Evolutionary conservation across 92 coral and sea anemone genomes (phyloP).

Genomic region (Parazoanthus atlanticus): DNA sequence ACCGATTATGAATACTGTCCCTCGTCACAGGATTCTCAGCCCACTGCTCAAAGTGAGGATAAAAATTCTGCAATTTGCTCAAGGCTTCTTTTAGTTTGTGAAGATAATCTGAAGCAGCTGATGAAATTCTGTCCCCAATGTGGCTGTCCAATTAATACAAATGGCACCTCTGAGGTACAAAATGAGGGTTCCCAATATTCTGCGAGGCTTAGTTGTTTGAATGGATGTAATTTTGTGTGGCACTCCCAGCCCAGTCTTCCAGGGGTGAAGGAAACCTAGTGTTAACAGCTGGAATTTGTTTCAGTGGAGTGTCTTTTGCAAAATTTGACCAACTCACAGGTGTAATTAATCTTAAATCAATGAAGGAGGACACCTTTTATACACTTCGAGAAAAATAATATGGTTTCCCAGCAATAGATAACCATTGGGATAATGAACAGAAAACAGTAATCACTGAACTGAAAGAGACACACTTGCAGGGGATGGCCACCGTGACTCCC

Average conservation of each 20-base stretch:
- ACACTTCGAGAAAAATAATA: constrained; percentile 26
- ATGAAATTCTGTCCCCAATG: constrained; percentile 35
- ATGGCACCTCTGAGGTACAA: not conserved
- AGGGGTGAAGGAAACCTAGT: constrained; percentile 5
- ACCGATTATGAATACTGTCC: not conserved
- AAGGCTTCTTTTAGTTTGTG: constrained; percentile 19
- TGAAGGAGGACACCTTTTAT: constrained; percentile 29
- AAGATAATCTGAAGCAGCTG: constrained; percentile 31
- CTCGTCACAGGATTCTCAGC: not conserved
- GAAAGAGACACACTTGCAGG: no score
- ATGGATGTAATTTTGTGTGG: constrained; percentile 51
- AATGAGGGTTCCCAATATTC: constrained; percentile 49
- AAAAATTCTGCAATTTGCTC: no score
- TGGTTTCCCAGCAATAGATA: constrained; percentile 46
- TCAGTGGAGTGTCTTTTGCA: constrained; percentile 25
- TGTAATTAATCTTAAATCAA: constrained; percentile 21
- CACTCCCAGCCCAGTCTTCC: constrained; percentile 1
- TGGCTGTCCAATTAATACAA: constrained; percentile 4
- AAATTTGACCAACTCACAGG: no score
- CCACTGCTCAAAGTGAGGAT: no score
- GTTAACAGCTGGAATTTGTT: constrained; percentile 43
- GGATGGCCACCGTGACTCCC: no score
- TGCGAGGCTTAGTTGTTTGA: constrained; percentile 36
- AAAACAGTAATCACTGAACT: not conserved
- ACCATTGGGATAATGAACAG: constrained; percentile 43